Conservation (phyloP, 2,113 vertebrate species). For the Rhabdornis inornatus region DNA sequence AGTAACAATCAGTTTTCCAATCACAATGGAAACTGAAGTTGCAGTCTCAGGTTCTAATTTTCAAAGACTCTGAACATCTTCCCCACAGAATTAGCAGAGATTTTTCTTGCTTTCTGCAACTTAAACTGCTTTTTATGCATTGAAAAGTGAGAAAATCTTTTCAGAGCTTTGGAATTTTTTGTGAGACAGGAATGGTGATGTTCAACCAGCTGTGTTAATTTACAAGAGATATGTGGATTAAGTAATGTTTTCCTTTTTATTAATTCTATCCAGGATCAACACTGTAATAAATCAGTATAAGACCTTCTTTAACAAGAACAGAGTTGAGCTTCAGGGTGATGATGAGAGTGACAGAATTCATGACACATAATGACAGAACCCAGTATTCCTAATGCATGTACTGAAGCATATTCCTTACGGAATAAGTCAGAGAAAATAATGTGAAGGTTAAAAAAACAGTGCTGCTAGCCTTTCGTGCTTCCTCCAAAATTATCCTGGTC, state of each 20-base stretch:
- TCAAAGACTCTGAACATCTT: neutral
- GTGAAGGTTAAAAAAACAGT: neutral
- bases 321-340: slow-evolving; percentile 28
- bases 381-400: neutral
- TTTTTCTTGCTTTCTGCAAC: neutral
- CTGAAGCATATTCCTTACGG: slow-evolving; percentile 39
- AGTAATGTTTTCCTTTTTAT: neutral
- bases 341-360: slow-evolving; percentile 31
- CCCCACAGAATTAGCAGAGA: neutral
- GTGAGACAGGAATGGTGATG: neutral
- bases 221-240: neutral
- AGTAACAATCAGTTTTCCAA: neutral
- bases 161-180: neutral
- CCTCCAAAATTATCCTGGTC: neutral
- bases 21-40: neutral
- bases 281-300: neutral
- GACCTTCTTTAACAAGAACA: neutral
- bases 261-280: neutral
- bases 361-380: slow-evolving; percentile 2
- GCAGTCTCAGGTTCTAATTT: neutral
- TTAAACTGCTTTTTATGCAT: neutral
- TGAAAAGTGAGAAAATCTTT: neutral
- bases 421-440: slow-evolving; percentile 38
- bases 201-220: neutral
- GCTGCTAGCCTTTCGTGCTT: neutral